Percentiles rank a stretch among this genome's conserved stretches.
These are phyloP conservation scores for Nannoperca australis DNA, from an alignment of 2,797 vertebrate species.

Conservation along the genomic window DNA sequence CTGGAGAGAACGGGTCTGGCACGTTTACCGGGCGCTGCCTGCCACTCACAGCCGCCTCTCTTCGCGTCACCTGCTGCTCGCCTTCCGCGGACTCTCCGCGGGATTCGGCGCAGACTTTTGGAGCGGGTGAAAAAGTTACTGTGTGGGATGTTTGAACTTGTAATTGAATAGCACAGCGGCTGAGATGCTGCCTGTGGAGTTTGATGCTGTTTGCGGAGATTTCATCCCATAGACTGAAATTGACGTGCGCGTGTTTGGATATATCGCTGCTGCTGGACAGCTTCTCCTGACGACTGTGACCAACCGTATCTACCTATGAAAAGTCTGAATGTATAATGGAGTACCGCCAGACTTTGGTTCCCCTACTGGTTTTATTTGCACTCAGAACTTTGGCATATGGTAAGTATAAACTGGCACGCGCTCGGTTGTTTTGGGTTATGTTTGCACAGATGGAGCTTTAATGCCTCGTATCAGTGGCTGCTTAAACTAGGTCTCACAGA, in stretches of 20 bases:
- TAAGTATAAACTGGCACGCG: constrained; percentile 71
- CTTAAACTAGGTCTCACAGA: constrained; percentile 21
- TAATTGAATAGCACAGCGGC: neutral
- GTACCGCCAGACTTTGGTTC: constrained; percentile 68
- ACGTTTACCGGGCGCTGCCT: constrained; percentile 40
- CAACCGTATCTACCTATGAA: constrained; percentile 45
- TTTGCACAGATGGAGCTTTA: constrained; percentile 64
- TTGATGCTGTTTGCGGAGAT: constrained; percentile 40
- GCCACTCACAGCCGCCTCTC: constrained; percentile 49
- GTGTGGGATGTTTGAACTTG: constrained; percentile 39
- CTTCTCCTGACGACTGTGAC: constrained; percentile 22
- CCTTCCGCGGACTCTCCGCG: constrained; percentile 21
- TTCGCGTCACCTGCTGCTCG: constrained; percentile 60
- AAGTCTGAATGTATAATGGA: constrained; percentile 77
- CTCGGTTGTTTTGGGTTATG: constrained; percentile 31
- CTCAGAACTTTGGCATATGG: constrained; percentile 81
- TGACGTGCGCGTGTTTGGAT: constrained; percentile 37
- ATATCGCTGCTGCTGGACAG: constrained; percentile 46
- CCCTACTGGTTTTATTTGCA: constrained; percentile 69
- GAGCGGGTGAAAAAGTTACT: constrained; percentile 40
- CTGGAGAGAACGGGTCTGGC: constrained; percentile 8
- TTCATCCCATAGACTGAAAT: constrained; percentile 38
- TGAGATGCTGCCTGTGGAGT: constrained; percentile 64
- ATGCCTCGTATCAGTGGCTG: constrained; percentile 20
- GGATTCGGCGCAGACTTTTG: constrained; percentile 14